A percentile compares a stretch with the other conserved stretches of the same genome.
Evolutionary conservation across 2,113 vertebrate species (phyloP).

Genomic region (Mola mola): DNA sequence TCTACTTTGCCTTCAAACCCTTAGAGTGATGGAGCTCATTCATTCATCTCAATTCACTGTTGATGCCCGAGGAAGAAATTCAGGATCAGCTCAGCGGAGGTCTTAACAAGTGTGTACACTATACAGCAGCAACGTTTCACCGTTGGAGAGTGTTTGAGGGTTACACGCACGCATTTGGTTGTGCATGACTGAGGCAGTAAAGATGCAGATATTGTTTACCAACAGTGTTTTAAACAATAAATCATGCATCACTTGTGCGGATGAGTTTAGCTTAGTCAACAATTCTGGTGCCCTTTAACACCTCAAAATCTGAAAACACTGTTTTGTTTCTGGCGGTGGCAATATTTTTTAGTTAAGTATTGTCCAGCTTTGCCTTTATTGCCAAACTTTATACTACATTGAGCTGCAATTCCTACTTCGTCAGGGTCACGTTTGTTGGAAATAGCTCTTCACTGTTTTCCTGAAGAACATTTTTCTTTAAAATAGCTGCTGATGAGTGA

Average conservation of each 20-base stretch:
- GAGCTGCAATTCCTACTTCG: neutral
- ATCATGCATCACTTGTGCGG: conserved; percentile 22
- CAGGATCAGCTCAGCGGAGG: neutral
- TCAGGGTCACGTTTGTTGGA: neutral
- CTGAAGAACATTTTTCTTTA: conserved; percentile 11
- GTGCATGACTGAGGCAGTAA: neutral
- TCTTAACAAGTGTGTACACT: neutral
- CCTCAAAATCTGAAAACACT: neutral
- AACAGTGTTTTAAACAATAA: conserved; percentile 7
- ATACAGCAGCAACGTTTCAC: neutral
- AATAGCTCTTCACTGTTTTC: neutral
- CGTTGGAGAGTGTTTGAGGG: neutral
- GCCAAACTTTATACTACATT: too few species aligned
- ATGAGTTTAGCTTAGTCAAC: neutral
- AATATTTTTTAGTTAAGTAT: too few species aligned
- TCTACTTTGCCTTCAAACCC: conserved; percentile 7
- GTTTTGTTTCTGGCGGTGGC: too few species aligned
- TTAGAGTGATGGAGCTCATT: conserved; percentile 5
- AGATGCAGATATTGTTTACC: neutral
- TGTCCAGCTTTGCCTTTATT: too few species aligned
- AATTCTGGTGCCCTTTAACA: neutral
- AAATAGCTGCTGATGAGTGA: neutral
- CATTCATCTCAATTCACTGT: conserved; percentile 15
- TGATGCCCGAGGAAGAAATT: conserved; percentile 25
- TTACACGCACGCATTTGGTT: neutral